phyloP scores from a whole-genome alignment of 2,797 vertebrate genomes.

The Microhierax caerulescens region DNA sequence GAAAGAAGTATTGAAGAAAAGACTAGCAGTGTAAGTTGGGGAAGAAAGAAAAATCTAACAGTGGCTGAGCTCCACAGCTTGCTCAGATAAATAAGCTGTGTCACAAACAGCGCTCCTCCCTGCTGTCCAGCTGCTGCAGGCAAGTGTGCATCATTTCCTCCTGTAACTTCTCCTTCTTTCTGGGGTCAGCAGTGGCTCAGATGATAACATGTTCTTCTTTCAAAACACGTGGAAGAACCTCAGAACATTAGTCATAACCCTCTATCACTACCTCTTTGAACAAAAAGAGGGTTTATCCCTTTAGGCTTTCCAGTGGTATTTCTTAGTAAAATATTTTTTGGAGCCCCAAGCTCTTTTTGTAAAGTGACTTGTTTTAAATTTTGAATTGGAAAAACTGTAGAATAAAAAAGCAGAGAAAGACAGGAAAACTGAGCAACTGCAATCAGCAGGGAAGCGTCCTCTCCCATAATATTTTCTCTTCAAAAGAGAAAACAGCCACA shows the following conservation, averaged over 20 bases:
- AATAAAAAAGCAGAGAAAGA: neutral
- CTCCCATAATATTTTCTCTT: slow-evolving; percentile 16
- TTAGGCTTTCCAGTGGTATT: neutral
- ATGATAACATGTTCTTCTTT: neutral
- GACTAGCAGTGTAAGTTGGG: neutral
- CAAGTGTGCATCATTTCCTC: neutral
- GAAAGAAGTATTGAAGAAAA: neutral
- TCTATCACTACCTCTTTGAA: neutral
- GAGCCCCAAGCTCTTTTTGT: neutral
- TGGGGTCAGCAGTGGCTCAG: neutral
- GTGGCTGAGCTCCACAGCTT: neutral
- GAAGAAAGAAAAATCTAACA: neutral
- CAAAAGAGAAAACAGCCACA: slow-evolving; percentile 32
- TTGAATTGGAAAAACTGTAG: neutral
- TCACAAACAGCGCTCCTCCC: neutral
- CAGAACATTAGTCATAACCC: neutral
- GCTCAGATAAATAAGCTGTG: neutral
- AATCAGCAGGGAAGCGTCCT: slow-evolving; percentile 9
- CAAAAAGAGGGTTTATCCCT: neutral
- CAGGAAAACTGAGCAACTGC: neutral
- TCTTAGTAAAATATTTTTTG: slow-evolving; percentile 1
- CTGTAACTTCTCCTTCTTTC: neutral
- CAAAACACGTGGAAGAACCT: neutral
- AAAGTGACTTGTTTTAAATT: neutral
- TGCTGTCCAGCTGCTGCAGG: neutral